Percentiles rank a stretch among this genome's conserved stretches.
Conservation (phyloP, 2,797 vertebrate species). For the Graptemys geographica region DNA sequence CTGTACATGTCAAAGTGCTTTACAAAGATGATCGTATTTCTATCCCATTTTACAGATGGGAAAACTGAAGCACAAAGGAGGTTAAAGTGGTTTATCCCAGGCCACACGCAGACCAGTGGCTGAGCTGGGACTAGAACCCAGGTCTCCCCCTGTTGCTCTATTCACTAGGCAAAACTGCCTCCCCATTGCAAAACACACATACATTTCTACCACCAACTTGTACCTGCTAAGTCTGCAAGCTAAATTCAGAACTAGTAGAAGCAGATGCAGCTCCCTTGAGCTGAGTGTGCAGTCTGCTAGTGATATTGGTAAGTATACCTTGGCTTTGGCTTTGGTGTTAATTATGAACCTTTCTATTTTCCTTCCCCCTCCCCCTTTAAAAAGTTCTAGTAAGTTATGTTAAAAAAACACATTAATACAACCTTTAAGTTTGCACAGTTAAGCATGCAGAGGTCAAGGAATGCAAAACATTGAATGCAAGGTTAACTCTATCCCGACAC, state of each 20-base stretch:
- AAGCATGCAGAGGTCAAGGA: neutral
- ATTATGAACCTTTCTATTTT: neutral
- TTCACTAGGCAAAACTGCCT: neutral
- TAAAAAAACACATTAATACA: neutral
- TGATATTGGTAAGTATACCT: neutral
- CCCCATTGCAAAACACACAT: neutral
- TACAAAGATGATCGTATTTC: neutral
- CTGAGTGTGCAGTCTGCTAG: neutral
- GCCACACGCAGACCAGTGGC: neutral
- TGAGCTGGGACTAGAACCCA: neutral
- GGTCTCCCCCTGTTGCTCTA: neutral
- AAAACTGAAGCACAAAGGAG: neutral
- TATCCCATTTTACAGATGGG: neutral
- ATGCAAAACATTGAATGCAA: neutral
- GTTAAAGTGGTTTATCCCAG: neutral
- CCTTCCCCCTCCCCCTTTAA: neutral
- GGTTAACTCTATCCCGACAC: neutral
- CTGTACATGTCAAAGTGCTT: neutral
- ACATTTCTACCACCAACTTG: too few species aligned
- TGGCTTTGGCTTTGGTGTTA: neutral
- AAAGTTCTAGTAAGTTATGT: neutral
- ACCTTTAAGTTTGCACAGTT: neutral
- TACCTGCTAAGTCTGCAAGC: neutral
- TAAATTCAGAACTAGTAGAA: neutral
- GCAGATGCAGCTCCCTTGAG: constrained; percentile 3